A percentile compares a stretch with the other conserved stretches of the same genome.
Evolutionary conservation across 2,797 vertebrate genomes (phyloP).

Genomic region (Ceryle rudis): DNA sequence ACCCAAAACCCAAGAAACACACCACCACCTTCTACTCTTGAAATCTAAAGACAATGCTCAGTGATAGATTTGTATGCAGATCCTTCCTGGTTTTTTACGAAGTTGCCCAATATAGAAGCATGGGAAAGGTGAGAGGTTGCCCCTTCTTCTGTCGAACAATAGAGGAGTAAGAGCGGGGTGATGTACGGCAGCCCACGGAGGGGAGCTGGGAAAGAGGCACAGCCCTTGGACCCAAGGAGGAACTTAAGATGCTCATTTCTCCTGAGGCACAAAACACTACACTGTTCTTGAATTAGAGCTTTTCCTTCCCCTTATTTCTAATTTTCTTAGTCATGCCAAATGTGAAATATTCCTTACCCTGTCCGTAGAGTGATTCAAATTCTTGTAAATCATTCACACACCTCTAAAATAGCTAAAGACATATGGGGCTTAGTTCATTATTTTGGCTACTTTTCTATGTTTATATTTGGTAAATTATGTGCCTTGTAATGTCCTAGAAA

Average conservation of each 20-base stretch:
- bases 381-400: slow-evolving; percentile 5
- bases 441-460: slow-evolving; percentile 64
- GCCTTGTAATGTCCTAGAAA: slow-evolving; percentile 59
- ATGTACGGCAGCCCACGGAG: rapidly evolving
- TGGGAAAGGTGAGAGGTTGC: background rate
- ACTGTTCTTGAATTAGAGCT: background rate
- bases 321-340: background rate
- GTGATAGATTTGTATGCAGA: background rate
- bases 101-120: background rate
- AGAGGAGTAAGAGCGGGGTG: rapidly evolving
- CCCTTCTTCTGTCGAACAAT: background rate
- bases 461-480: slow-evolving; percentile 70
- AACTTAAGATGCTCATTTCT: background rate
- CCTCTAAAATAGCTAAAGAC: slow-evolving; percentile 22
- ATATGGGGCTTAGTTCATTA: slow-evolving; percentile 19
- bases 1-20: background rate
- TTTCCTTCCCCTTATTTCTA: background rate
- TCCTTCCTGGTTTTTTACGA: background rate
- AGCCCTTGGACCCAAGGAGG: background rate
- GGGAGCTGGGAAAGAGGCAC: background rate
- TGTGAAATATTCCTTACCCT: slow-evolving; percentile 17
- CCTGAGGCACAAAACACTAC: background rate
- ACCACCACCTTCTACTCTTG: background rate
- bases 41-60: background rate
- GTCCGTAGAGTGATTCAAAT: slow-evolving; percentile 3